These are phyloP conservation scores for Halcyon malimbica DNA, from an alignment of 2,113 vertebrate species.

Conservation along the genomic window DNA sequence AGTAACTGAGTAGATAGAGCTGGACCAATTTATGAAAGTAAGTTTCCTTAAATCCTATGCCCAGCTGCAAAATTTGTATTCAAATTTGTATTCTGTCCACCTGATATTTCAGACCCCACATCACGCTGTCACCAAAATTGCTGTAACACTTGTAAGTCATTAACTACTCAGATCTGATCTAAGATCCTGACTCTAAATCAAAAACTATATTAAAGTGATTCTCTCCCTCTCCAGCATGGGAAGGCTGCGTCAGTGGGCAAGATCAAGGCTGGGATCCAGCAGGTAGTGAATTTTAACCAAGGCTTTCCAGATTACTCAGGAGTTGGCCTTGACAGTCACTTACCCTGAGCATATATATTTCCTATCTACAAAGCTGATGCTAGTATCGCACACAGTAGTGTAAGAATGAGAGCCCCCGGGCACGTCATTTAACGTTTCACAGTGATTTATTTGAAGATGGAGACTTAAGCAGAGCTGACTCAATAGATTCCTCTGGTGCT, in stretches of 20 bases:
- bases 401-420: neutral
- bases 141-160: neutral
- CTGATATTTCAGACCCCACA: neutral
- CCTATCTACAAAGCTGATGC: neutral
- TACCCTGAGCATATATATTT: neutral
- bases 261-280: neutral
- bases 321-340: neutral
- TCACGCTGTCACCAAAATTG: neutral
- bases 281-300: neutral
- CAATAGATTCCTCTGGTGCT: neutral
- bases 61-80: neutral
- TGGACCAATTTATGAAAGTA: neutral
- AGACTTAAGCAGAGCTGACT: neutral
- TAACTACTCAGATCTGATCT: neutral
- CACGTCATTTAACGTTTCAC: neutral
- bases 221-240: neutral
- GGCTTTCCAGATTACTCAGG: neutral
- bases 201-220: neutral
- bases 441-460: neutral
- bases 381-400: neutral
- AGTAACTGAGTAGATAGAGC: neutral
- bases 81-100: neutral
- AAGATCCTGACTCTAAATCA: neutral
- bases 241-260: neutral
- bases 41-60: neutral